Base-by-base conservation (phyloP, 2,113 vertebrate genomes). In the Peucedramus taeniatus region DNA sequence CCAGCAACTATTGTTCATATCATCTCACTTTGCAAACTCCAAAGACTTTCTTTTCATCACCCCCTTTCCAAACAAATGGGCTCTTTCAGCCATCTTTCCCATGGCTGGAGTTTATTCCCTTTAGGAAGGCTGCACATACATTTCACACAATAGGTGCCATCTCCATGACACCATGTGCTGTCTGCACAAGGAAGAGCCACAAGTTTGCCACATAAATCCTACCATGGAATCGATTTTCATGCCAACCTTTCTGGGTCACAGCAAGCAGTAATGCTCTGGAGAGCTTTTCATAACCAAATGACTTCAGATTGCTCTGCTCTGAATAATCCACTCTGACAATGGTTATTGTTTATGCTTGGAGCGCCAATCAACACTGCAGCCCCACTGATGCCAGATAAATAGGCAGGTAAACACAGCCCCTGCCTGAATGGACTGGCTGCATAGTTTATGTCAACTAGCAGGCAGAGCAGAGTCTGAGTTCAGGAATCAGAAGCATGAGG, bases 251-350 rank as follows among this genome's bases (percentile, higher is more conserved):
- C 63, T 95, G 56, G 76, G 93, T 80, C 85, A 87, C 79, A 71
- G 92, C 77, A 66, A 93, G 79, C 68, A 68, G 68, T 60, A 81
- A 6, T 65, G 72, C 92, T 96, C 60, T 84, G 76, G 69, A 72
- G 75, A 96, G 60, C 68, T 83, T 93, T 96, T 97, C 92, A 89
- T 87, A 93, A 93, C 44, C 90, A 89, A 95, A 88, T 87, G 40
- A 89, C 83, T 93, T 93, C 60, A 87, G 79, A 92, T 33, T 39
- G 27, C 92, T 94, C 45, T 45, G 53, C 42, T 93, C 83, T 71
- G 76, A 97, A 93, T 86, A 71, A 90, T 71, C 39, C 65, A 0
- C 42, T 78, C 56, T 87, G 80, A 96, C 90, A 90, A 76, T 53
- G 33, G 72, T 68, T 94, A 81, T 82, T 92, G 87, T 83, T 95